A percentile compares a stretch with the other conserved stretches of the same genome.
Evolutionary conservation across 2,797 vertebrate genomes (phyloP).

Genomic region (Bradypodion pumilum): DNA sequence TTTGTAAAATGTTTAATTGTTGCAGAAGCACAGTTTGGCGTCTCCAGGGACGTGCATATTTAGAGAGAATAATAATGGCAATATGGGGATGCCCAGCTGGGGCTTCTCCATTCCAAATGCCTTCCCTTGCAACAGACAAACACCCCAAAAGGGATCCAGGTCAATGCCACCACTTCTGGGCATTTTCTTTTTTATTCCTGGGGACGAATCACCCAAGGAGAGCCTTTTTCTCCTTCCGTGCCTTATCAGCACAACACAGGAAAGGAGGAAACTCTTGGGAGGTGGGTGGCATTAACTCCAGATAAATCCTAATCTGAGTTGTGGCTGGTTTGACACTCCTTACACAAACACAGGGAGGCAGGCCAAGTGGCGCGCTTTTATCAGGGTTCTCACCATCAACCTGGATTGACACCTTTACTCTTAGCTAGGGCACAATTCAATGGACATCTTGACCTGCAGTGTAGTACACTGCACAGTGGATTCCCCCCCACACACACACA

Average conservation of each 20-base stretch:
- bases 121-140: not conserved
- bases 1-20: not conserved
- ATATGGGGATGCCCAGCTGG: too few relatives aligned
- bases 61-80: not conserved
- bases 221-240: not conserved
- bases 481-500: too few relatives aligned
- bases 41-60: not conserved
- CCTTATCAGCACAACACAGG: not conserved
- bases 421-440: too few relatives aligned
- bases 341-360: not conserved
- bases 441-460: too few relatives aligned
- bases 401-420: too few relatives aligned
- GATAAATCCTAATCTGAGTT: not conserved
- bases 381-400: not conserved
- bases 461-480: too few relatives aligned
- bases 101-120: not conserved
- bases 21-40: not conserved
- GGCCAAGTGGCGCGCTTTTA: not conserved
- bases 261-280: not conserved
- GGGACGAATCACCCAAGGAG: not conserved
- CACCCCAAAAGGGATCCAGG: not conserved
- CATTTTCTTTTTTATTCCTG: not conserved
- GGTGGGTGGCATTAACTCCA: not conserved
- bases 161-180: not conserved
- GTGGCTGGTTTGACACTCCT: not conserved